Percentiles rank a stretch among this genome's conserved stretches.
phyloP scores from a whole-genome alignment of 2,113 vertebrate genomes.

The Heliornis fulica region DNA sequence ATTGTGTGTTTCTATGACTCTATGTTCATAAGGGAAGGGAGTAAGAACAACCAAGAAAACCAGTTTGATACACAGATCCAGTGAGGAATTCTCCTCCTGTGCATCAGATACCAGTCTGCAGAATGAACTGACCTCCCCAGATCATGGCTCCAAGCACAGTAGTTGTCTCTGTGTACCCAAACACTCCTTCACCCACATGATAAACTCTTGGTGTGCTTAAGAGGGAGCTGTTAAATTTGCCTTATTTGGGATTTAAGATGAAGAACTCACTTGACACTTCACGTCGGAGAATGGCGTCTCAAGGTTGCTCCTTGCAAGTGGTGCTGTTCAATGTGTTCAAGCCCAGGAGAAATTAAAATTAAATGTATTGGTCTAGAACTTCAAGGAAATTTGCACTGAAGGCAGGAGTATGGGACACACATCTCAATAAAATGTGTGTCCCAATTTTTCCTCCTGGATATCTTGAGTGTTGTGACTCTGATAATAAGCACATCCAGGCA shows the following conservation, averaged over 20 bases:
- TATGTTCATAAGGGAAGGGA: too few species aligned
- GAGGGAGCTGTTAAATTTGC: too few species aligned
- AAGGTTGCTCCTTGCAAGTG: not conserved
- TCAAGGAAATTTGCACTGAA: not conserved
- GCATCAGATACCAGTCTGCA: not conserved
- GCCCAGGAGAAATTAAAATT: not conserved
- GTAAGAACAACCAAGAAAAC: too few species aligned
- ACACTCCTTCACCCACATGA: not conserved
- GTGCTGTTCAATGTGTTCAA: not conserved
- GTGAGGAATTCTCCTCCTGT: not conserved
- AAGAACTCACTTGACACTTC: not conserved
- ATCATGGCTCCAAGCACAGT: not conserved
- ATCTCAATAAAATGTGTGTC: too few species aligned
- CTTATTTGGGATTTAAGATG: not conserved
- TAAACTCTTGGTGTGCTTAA: not conserved
- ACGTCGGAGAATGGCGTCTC: not conserved
- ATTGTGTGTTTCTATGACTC: too few species aligned
- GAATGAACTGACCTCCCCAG: too few species aligned
- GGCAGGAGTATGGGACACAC: not conserved
- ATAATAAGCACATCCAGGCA: not conserved
- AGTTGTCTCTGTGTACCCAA: not conserved
- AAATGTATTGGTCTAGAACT: rapidly evolving
- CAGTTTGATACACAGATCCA: rapidly evolving
- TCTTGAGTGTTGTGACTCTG: too few species aligned
- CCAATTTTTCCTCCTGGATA: not conserved